phyloP scores from a whole-genome alignment of 2,797 vertebrate genomes.

The Eidolon dupreanum region DNA sequence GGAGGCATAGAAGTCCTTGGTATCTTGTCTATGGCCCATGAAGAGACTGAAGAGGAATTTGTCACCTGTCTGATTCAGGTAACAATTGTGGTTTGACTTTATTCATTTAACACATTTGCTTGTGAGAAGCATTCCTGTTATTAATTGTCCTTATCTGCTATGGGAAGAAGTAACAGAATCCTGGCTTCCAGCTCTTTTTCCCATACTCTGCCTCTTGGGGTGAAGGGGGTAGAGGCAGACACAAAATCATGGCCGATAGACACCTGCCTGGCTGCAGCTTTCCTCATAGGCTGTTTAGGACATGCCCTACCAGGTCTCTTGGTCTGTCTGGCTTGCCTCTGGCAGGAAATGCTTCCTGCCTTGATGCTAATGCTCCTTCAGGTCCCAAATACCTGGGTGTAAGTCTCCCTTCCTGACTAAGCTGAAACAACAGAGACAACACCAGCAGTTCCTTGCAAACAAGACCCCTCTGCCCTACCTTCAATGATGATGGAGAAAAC shows the following conservation, averaged over 20 bases:
- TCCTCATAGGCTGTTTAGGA: neutral
- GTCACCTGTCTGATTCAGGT: neutral
- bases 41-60: neutral
- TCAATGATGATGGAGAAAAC: neutral
- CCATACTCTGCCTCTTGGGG: neutral
- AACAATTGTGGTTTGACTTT: neutral
- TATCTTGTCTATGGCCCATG: neutral
- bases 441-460: neutral
- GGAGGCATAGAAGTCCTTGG: neutral
- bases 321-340: neutral
- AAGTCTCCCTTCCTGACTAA: neutral
- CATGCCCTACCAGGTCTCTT: neutral
- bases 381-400: neutral
- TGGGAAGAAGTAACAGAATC: neutral
- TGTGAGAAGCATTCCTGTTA: neutral
- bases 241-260: neutral
- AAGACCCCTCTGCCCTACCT: neutral
- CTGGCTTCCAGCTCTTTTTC: neutral
- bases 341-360: neutral
- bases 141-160: neutral
- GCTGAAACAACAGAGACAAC: neutral
- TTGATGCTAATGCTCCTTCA: neutral
- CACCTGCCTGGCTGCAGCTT: neutral
- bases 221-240: neutral
- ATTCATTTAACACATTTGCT: neutral